These are phyloP conservation scores for Hylia prasina DNA, from an alignment of 2,113 vertebrate genomes.

Conservation along the genomic window DNA sequence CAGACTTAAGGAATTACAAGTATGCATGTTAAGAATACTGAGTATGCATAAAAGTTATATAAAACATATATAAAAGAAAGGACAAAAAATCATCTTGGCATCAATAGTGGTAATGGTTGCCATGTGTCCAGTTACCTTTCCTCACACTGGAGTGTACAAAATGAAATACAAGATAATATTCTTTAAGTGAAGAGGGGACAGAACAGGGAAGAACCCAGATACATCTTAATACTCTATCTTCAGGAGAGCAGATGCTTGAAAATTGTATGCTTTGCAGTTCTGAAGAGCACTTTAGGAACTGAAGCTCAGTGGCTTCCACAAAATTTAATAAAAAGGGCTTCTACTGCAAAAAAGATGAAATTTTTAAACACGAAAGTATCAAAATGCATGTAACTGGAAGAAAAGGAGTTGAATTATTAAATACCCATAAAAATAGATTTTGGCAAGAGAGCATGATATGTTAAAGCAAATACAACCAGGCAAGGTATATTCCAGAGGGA, in stretches of 20 bases:
- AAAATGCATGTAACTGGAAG: not conserved
- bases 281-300: not conserved
- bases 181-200: not conserved
- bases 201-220: accelerated
- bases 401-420: not conserved
- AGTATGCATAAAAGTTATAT: not conserved
- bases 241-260: not conserved
- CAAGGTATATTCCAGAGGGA: not conserved
- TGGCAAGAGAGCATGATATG: not conserved
- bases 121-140: not conserved
- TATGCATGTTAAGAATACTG: not conserved
- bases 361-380: not conserved
- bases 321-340: not conserved
- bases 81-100: not conserved
- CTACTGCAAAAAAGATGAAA: not conserved
- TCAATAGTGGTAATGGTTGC: not conserved
- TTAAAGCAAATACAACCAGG: not conserved
- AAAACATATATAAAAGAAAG: not conserved
- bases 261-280: not conserved
- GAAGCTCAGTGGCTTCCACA: not conserved
- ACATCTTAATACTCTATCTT: not conserved
- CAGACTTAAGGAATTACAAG: not conserved
- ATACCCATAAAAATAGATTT: accelerated
- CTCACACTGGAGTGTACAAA: not conserved
- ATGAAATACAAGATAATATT: not conserved